Evolutionary conservation across 2,888 invertebrate genomes (phyloP), one percentile per base, ranked within the genome.

Genomic region (Onthophagus sagittarius): DNA sequence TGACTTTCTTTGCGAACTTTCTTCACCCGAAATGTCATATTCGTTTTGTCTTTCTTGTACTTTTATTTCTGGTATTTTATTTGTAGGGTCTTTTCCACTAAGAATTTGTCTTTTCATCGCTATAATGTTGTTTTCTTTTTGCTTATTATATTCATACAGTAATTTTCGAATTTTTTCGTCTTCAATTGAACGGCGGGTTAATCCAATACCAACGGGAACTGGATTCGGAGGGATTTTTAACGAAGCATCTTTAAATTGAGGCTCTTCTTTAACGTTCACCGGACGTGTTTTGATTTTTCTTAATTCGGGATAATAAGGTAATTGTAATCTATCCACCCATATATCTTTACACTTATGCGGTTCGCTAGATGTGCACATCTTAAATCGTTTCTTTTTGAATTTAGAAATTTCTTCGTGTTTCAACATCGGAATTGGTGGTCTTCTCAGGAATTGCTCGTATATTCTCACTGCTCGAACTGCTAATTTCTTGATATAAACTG

Each of bases 291-390:
- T 65, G 7, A 73, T 15, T n/a, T n/a, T 13, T 67, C 67, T 71
- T 7, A 73, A 62, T 6, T 15, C 73, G 1, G 31, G 53, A 32
- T 73, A 73, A 15, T 73, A 73, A 11, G 73, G 73, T 31, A 71
- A 69, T 15, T 33, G 62, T 11, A 73, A 67, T 62, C 33, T 71
- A 11, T 65, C 62, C 7, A 71, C 32, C 14, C 71, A 73, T n/a
- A 67, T 32, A 33, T 32, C n/a, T 67, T 73, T 73, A 63, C 71
- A 67, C 13, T 11, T 64, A n/a, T 11, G 62, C 2, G 73, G 73
- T 15, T 65, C 71, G 63, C 73, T 73, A n/a, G 73, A 73, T 14
- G 32, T 33, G n/a, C 73, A 73, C 6, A 67, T 65, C n/a, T 71
- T 71, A 62, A 69, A 73, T 31, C 33, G n/a, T 14, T 11, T 15